Percentiles rank a stretch among this genome's conserved stretches.
These are phyloP conservation scores for Spilogale gracilis DNA, from an alignment of 2,113 vertebrate genomes.

Conservation along the genomic window DNA sequence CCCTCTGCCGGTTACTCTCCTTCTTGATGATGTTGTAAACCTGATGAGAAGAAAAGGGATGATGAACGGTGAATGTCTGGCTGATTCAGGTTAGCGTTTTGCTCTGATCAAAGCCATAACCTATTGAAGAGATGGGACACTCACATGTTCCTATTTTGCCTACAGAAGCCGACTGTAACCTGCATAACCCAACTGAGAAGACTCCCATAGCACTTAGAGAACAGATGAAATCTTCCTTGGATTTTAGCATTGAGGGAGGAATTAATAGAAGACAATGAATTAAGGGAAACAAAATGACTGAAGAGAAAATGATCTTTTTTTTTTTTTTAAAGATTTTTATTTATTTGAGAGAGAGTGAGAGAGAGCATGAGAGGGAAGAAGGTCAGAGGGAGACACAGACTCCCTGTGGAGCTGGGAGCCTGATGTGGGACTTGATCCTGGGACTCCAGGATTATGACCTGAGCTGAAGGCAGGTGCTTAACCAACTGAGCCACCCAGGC, in stretches of 20 bases:
- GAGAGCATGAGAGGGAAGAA: no score
- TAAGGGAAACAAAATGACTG: background rate
- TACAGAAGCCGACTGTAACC: background rate
- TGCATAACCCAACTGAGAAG: background rate
- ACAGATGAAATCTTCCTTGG: background rate
- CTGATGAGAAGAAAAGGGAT: slow-evolving; percentile 83
- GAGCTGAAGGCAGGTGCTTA: no score
- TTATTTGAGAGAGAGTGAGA: no score
- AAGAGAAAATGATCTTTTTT: background rate
- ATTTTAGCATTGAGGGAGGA: background rate
- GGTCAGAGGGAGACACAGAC: no score
- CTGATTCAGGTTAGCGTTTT: accelerated
- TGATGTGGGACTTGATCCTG: no score
- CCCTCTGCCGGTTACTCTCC: slow-evolving; percentile 94
- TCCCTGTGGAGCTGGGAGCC: no score
- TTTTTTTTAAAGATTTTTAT: no score
- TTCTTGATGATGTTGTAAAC: slow-evolving; percentile 96
- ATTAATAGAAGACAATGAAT: background rate
- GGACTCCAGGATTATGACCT: no score
- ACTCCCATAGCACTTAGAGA: no score
- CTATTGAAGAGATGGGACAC: background rate
- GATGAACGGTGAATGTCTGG: accelerated
- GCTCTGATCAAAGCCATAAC: background rate
- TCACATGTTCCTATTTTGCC: background rate
- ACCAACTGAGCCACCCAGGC: no score